Evolutionary conservation across 2,113 vertebrate species (phyloP).

Genomic region (Noctilio leporinus): DNA sequence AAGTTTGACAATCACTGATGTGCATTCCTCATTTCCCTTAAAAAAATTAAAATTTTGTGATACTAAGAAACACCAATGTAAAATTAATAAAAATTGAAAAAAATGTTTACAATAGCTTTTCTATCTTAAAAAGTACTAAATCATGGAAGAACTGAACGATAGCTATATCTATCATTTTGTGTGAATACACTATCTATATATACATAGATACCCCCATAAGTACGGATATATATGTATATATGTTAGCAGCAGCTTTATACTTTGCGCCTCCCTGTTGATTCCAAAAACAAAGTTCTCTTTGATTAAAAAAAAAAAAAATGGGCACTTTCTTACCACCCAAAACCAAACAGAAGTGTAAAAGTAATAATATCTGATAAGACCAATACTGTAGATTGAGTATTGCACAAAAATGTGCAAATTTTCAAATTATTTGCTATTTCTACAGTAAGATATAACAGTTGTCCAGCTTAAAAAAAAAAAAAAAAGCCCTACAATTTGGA

Average conservation of each 20-base stretch:
- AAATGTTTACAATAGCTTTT: conserved; percentile 71
- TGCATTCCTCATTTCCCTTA: conserved; percentile 95
- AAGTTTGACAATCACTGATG: conserved; percentile 88
- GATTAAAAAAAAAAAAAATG: conserved; percentile 81
- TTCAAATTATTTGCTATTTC: conserved; percentile 81
- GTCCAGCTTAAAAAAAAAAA: conserved; percentile 92
- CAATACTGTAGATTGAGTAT: conserved; percentile 80
- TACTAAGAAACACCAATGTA: conserved; percentile 69
- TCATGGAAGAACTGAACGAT: conserved; percentile 87
- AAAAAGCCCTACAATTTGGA: conserved; percentile 84
- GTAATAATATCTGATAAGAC: conserved; percentile 79
- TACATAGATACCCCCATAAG: conserved; percentile 70
- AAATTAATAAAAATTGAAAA: conserved; percentile 55
- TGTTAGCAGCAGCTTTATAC: conserved; percentile 99
- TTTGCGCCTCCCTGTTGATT: conserved; percentile 99
- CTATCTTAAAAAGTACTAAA: conserved; percentile 74
- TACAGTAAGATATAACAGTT: conserved; percentile 90
- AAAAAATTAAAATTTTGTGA: conserved; percentile 75
- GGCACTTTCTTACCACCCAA: conserved; percentile 77
- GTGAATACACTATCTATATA: conserved; percentile 74
- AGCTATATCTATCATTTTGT: conserved; percentile 52
- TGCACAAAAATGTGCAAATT: conserved; percentile 87
- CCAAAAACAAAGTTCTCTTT: conserved; percentile 83
- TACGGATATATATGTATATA: conserved; percentile 72
- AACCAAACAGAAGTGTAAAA: conserved; percentile 75